Conservation (phyloP, 2,888 invertebrate genomes). For the Aphodius sticticus region DNA sequence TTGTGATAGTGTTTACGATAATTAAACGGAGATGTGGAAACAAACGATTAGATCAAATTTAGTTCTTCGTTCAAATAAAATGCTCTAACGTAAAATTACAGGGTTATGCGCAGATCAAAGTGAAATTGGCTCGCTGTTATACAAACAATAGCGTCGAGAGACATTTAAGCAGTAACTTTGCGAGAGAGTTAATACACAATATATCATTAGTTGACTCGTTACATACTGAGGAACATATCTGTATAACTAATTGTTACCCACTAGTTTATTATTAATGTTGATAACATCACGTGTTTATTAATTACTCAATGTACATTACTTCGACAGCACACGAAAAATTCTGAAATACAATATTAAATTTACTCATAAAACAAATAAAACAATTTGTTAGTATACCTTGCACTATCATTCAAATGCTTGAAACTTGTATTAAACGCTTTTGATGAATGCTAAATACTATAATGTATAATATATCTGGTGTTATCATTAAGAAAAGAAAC, state of each 20-base stretch:
- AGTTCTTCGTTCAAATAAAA: not conserved
- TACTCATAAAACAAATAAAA: too few relatives aligned
- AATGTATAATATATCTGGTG: slow-evolving; percentile 5
- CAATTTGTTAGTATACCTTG: too few relatives aligned
- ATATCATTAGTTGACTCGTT: not conserved
- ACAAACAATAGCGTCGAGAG: not conserved
- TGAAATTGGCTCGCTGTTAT: not conserved
- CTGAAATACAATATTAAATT: not conserved
- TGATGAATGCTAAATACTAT: not conserved
- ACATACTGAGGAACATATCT: not conserved
- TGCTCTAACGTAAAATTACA: not conserved
- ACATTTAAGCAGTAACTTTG: not conserved
- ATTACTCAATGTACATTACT: not conserved
- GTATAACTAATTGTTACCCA: not conserved
- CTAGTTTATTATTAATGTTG: not conserved
- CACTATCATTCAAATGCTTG: not conserved
- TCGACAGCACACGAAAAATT: slow-evolving; percentile 4
- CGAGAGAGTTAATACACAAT: not conserved
- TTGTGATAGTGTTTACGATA: not conserved
- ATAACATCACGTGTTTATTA: not conserved
- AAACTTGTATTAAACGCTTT: not conserved
- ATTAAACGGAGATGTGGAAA: not conserved
- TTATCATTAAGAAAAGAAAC: slow-evolving; percentile 4
- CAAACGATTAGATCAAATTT: not conserved
- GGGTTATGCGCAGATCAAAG: not conserved